phyloP scores from a whole-genome alignment of 2,888 invertebrate species.

The Pseudococcus viburni region DNA sequence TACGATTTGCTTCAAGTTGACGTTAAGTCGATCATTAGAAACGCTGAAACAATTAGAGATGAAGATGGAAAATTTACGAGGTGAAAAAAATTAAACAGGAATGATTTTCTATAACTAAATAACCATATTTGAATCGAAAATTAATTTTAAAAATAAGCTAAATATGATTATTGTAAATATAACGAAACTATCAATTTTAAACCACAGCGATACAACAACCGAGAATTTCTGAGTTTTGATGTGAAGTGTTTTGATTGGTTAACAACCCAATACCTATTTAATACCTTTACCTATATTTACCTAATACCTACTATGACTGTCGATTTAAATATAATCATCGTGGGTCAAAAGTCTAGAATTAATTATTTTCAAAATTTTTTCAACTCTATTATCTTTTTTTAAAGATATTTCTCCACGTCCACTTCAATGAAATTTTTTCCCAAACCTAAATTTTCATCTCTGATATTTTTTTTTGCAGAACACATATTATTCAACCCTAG shows the following conservation, averaged over 20 bases:
- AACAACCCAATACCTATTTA: background rate
- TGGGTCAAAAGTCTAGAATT: no score
- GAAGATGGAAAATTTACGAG: conserved; percentile 42
- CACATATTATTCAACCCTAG: no score
- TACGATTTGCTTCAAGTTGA: background rate
- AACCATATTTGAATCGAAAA: conserved; percentile 5
- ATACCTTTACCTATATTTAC: no score
- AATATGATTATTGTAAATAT: background rate
- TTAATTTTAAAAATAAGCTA: background rate
- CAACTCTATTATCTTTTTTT: no score
- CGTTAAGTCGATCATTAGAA: background rate
- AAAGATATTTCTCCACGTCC: no score
- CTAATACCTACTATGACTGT: no score
- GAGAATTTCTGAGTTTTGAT: background rate
- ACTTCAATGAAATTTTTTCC: no score
- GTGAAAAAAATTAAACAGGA: background rate
- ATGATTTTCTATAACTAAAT: conserved; percentile 36
- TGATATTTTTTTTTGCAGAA: no score
- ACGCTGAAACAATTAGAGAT: conserved; percentile 28
- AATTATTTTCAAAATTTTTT: no score
- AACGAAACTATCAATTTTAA: background rate
- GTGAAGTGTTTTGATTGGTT: background rate
- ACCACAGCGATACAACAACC: background rate
- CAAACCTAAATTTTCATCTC: no score
- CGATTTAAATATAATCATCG: no score